phyloP scores from a whole-genome alignment of 2,888 invertebrate species.

The Lithophane leautieri region DNA sequence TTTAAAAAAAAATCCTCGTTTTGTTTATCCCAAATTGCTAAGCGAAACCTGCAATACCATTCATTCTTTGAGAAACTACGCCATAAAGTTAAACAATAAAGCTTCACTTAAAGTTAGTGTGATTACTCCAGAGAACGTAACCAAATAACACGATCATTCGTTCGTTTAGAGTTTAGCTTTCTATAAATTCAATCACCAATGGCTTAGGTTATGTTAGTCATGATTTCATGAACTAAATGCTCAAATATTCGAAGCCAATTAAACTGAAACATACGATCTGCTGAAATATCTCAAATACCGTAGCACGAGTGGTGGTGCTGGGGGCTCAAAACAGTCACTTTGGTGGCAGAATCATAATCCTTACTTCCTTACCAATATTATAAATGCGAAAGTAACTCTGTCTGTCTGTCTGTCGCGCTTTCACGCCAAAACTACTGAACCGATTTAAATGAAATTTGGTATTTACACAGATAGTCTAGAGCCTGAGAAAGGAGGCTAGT shows the following conservation, averaged over 20 bases:
- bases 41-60: background rate
- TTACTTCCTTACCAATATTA: too few species aligned
- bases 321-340: too few species aligned
- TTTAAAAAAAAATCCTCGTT: too few species aligned
- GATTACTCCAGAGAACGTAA: background rate
- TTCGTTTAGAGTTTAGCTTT: background rate
- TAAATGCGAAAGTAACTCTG: too few species aligned
- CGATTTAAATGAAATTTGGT: too few species aligned
- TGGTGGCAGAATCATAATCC: too few species aligned
- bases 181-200: background rate
- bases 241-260: background rate
- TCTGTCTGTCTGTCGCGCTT: too few species aligned
- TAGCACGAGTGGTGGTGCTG: background rate
- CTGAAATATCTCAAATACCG: background rate
- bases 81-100: background rate
- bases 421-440: too few species aligned
- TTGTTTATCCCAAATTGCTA: background rate
- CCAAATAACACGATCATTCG: slow-evolving; percentile 10
- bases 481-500: too few species aligned
- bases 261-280: slow-evolving; percentile 1
- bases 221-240: background rate
- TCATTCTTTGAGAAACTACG: slow-evolving; percentile 1
- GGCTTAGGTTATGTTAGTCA: background rate
- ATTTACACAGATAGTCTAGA: too few species aligned
- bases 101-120: background rate